Conservation (phyloP, 53 echinoderm and acorn worm genomes). For the Antedon mediterranea region DNA sequence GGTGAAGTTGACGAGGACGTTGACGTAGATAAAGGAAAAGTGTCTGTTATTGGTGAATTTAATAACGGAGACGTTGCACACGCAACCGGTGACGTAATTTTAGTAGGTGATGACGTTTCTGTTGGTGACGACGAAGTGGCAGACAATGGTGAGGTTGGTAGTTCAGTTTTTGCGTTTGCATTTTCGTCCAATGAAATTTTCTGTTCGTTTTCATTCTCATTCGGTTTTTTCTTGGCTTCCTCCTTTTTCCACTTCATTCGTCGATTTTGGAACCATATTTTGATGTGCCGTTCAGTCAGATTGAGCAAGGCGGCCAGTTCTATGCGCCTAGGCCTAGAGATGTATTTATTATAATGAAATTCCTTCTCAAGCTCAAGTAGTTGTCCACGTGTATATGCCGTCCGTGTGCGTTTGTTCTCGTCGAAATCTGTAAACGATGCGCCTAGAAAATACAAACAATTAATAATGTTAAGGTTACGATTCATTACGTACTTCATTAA, state of each 20-base stretch:
- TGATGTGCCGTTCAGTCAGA: constrained; percentile 92
- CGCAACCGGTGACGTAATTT: not conserved
- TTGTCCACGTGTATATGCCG: constrained; percentile 92
- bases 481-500: not conserved
- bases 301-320: constrained; percentile 94
- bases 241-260: constrained; percentile 99
- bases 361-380: constrained; percentile 93
- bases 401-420: constrained; percentile 93
- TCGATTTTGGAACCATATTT: constrained; percentile 98
- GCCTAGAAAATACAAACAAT: constrained; percentile 31
- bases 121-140: not conserved
- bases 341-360: constrained; percentile 97
- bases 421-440: constrained; percentile 94
- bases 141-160: constrained; percentile 4
- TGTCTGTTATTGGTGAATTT: not conserved
- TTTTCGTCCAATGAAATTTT: not conserved
- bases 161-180: not conserved
- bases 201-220: not conserved
- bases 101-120: not conserved
- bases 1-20: not conserved
- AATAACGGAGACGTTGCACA: not conserved
- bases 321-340: constrained; percentile 77
- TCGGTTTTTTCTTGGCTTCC: constrained; percentile 71
- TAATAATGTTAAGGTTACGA: not conserved
- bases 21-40: not conserved